Base-by-base conservation (phyloP, 2,113 vertebrate genomes). In the Acinonyx jubatus region DNA sequence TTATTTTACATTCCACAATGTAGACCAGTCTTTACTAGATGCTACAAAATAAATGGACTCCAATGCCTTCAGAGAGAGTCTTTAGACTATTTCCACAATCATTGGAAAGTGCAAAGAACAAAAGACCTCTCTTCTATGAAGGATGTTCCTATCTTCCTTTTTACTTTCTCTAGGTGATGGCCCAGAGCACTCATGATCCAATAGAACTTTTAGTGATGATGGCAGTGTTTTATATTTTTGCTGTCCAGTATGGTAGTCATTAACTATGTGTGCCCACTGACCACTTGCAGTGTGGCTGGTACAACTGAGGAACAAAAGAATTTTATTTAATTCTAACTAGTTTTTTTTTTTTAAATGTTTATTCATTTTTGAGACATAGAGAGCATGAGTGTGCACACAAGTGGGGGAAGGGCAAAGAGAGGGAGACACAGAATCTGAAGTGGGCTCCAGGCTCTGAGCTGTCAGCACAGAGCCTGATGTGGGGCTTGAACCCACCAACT, bases 141-240 rank as follows among this genome's bases (percentile, higher is more conserved):
- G 27, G 41, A 79, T 36, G 14, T 81, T 48, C 48, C 57, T 18
- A 14, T 29, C 8, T 2, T 16, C 74, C 36, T 73, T 38, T 82
- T 66, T n/a, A 0, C n/a, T 48, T 87, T 25, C 11, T 81, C 6
- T 36, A 33, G 41, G 48, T 4, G 12, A 2, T 9, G 27, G 41
- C 29, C 69, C 74, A 50, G 27, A 2, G 25, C 65, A 5, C 19
- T 33, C 45, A 45, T 45, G 45, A 5, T 31, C 48, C 25, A 41
- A 36, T 5, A 31, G 31, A 19, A 41, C 5, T 4, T n/a, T 33
- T 7, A 80, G 45, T 63, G 48, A 29, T 16, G 16, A 63, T 9
- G 7, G 5, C 1, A 0, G 4, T 3, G 2, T 14, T 45, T 5
- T 36, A 0, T 18, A 13, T 36, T 13, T 81, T 7, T 15, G 29